phyloP scores from a whole-genome alignment of 2,113 vertebrate genomes.

The Myiopsitta monachus region DNA sequence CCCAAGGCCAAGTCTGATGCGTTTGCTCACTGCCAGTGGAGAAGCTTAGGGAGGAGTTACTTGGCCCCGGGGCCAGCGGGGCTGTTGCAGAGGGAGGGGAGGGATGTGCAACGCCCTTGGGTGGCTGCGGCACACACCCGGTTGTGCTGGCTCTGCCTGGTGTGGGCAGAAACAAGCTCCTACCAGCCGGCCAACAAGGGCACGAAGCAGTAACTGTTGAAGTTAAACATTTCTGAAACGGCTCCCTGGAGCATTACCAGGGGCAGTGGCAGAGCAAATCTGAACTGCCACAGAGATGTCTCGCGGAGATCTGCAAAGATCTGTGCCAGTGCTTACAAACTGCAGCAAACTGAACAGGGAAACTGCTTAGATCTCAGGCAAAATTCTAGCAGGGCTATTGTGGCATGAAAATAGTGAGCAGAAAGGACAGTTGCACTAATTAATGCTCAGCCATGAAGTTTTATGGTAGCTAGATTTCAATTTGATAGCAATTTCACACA shows the following conservation, averaged over 20 bases:
- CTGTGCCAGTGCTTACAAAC: not conserved
- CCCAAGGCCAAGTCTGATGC: not conserved
- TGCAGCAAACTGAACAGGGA: not conserved
- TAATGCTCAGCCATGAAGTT: not conserved
- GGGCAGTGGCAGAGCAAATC: not conserved
- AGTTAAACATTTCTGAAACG: not conserved
- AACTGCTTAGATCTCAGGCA: not conserved
- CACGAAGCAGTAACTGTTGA: not conserved
- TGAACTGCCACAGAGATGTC: fast-evolving
- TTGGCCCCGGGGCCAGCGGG: not conserved
- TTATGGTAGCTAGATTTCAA: not conserved
- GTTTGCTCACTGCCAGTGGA: not conserved
- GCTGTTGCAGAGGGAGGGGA: not conserved
- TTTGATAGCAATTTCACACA: not conserved
- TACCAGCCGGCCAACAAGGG: not conserved
- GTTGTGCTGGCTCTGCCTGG: not conserved
- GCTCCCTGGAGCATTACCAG: not conserved
- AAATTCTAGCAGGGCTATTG: not conserved
- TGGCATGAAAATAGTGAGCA: not conserved
- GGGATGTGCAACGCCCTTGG: not conserved
- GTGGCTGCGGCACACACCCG: not conserved
- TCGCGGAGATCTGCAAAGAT: not conserved
- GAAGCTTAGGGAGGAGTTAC: not conserved
- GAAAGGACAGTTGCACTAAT: not conserved
- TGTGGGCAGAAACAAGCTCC: not conserved